These are phyloP conservation scores for Ptyas mucosa DNA, from an alignment of 2,113 vertebrate species.

Conservation along the genomic window DNA sequence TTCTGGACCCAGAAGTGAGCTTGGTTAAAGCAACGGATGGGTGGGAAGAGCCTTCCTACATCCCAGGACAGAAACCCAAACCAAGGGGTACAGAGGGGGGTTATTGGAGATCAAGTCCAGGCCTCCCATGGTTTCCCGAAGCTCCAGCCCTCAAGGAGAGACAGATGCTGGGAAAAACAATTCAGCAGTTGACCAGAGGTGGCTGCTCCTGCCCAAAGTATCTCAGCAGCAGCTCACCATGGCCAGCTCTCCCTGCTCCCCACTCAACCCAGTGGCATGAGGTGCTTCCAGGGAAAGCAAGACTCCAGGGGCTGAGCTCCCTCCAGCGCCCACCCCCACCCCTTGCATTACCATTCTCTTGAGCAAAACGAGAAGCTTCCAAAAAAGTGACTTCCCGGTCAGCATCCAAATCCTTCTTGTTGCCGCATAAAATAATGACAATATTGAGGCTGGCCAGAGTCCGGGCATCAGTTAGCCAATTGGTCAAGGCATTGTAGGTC, in stretches of 20 bases:
- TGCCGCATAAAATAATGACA: constrained; percentile 88
- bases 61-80: no score
- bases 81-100: neutral
- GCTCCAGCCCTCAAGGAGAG: neutral
- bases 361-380: constrained; percentile 89
- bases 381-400: constrained; percentile 91
- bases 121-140: neutral
- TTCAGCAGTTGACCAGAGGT: neutral
- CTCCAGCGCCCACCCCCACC: neutral
- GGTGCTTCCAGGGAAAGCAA: neutral
- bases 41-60: no score
- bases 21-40: neutral
- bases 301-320: neutral
- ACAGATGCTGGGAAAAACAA: neutral
- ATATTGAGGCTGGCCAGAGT: constrained; percentile 91
- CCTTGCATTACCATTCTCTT: constrained; percentile 81
- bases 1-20: neutral
- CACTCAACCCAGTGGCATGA: neutral
- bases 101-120: neutral
- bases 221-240: neutral
- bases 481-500: constrained; percentile 87
- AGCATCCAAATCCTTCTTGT: constrained; percentile 90
- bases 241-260: neutral
- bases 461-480: constrained; percentile 89
- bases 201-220: neutral